These are phyloP conservation scores for Apamea epomidion DNA, from an alignment of 2,888 invertebrate species.

Conservation along the genomic window DNA sequence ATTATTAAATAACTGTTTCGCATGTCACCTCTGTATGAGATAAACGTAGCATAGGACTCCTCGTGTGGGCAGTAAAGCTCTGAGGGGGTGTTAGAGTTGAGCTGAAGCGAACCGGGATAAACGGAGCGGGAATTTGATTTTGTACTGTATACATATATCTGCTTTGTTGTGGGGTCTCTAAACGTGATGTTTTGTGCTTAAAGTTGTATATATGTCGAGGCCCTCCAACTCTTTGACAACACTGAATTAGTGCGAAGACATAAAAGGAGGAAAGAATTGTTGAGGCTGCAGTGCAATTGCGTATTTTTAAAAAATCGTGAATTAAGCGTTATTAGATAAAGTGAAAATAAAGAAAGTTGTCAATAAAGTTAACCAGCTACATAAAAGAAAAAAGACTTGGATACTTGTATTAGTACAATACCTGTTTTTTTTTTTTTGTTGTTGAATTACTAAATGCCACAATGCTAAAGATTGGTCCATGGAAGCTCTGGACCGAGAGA, in stretches of 20 bases:
- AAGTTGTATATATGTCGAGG: neutral
- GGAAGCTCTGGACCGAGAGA: too few relatives aligned
- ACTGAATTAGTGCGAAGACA: too few relatives aligned
- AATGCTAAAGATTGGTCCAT: too few relatives aligned
- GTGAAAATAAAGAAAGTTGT: too few relatives aligned
- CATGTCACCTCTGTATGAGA: constrained; percentile 46
- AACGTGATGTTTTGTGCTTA: neutral
- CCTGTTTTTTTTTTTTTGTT: too few relatives aligned
- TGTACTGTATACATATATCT: neutral
- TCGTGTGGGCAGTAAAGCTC: constrained; percentile 28
- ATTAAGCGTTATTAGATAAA: too few relatives aligned
- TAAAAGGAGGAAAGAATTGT: neutral
- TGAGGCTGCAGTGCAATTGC: neutral
- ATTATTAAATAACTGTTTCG: constrained; percentile 60
- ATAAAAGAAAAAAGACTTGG: too few relatives aligned
- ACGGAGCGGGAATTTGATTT: neutral
- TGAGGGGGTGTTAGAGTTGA: constrained; percentile 19
- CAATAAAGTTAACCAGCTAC: too few relatives aligned
- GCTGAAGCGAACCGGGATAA: constrained; percentile 8
- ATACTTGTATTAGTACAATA: too few relatives aligned
- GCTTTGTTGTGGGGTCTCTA: neutral
- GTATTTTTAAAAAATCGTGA: too few relatives aligned
- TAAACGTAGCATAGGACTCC: constrained; percentile 44
- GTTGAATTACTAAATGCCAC: neutral
- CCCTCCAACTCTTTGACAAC: neutral